Conservation (phyloP, 2,113 vertebrate genomes). For the Apteryx owenii region DNA sequence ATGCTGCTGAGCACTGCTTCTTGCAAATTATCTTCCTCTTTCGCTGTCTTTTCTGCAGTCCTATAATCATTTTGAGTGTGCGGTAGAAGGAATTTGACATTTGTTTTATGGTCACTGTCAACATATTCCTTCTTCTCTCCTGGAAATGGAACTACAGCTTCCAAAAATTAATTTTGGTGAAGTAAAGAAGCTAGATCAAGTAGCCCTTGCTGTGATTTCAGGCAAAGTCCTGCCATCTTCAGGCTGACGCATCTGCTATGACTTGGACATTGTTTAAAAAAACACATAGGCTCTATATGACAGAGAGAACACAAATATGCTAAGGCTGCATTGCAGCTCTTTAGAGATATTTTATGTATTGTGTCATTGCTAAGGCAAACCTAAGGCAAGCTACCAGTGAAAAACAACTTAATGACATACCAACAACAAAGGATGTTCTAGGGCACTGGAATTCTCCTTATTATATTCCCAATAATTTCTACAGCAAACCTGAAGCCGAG, state of each 20-base stretch:
- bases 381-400: neutral
- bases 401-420: slow-evolving; percentile 1
- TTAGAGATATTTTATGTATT: neutral
- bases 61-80: neutral
- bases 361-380: slow-evolving; percentile 22
- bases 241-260: neutral
- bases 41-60: neutral
- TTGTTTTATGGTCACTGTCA: neutral
- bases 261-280: neutral
- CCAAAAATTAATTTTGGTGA: neutral
- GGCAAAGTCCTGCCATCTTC: neutral
- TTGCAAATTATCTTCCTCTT: neutral
- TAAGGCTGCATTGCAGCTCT: neutral
- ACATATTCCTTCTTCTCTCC: neutral
- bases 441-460: neutral
- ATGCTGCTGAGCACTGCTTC: neutral
- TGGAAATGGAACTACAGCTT: neutral
- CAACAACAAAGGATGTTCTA: neutral
- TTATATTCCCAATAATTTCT: neutral
- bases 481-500: neutral
- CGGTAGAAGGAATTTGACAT: neutral
- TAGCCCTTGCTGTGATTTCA: neutral
- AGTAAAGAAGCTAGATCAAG: neutral
- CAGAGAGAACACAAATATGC: neutral
- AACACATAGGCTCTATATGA: neutral